Evolutionary conservation across 2,888 invertebrate species (phyloP), one percentile per base, ranked within the genome.

Genomic region (Tromatobia lineatoria): DNA sequence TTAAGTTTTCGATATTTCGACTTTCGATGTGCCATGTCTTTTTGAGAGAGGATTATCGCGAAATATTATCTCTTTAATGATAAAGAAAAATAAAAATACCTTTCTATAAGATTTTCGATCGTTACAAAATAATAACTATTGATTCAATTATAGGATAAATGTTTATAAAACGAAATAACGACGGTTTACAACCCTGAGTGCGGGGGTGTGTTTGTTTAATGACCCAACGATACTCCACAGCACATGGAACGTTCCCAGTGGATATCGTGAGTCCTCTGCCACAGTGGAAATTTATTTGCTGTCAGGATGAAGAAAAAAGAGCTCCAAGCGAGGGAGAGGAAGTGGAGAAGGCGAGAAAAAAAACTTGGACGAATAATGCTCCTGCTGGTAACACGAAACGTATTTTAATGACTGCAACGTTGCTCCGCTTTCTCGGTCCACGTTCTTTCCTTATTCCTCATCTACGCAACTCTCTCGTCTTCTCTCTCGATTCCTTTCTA

Each of bases 401-500:
- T 88, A 90, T 90, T 93, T 92, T 92, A 92, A 92, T 91, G 91
- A 90, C 88, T 88, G 86, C 88, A 85, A 78, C 87, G 80, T 78
- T 81, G 71, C 83, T 85, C 81, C 86, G 78, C 75, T 86, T 61
- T 71, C 80, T 64, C 61, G 80, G 38, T 47, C 25, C 69, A 50
- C 80, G 42, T 50, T 52, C 69, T 47, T 59, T 83, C 80, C 69
- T 42, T 50, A 23, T 75, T 74, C 34, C 66, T 61, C 69, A 34
- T 54, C 70, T 54, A 45, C 69, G 23, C 69, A 76, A 52, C 74
- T 73, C 81, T 77, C 69, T 71, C 34, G 29, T 34, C 69, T 23
- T 69, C 34, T 71, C 71, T 61, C 67, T 47, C 88, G 88, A 73
- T 67, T 69, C 76, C 75, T 85, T 85, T 85, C 85, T 83, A 81